Base-by-base conservation (phyloP, 2,113 vertebrate species). In the Perca flavescens region DNA sequence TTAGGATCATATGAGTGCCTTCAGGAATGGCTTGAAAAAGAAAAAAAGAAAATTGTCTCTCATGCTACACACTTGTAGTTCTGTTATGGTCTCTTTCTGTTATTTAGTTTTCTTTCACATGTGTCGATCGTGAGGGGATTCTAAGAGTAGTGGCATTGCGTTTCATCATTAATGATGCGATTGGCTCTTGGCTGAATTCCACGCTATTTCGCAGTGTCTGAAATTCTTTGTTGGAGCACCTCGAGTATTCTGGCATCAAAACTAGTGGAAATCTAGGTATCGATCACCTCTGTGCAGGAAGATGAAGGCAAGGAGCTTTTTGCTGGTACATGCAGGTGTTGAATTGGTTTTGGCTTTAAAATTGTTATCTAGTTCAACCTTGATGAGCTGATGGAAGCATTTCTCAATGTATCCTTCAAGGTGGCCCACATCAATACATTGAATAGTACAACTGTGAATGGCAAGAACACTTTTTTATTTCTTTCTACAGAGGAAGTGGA, bases 111-210 rank as follows among this genome's bases (percentile, higher is more conserved):
- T 66, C 13, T 12, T n/a, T 53, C n/a, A 22, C 28, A n/a, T n/a
- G 11, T 17, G 58, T 52, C 5, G 3, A n/a, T n/a, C 3, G 17
- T 61, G 57, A 43, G 10, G 46, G n/a, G 69, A 22, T 60, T 28
- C 34, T 34, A 34, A n/a, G 19, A 22, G 43, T 3, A 43, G 34
- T 64, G 34, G 64, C 72, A 62, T 62, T 63, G 47, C 40, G 34
- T 73, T 66, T 25, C 53, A 43, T 67, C 25, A 9, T 67, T 57
- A 47, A 40, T 77, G 63, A 66, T 57, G 50, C 25, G 36, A 40
- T 49, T 49, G 25, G 31, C 28, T 52, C 28, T 50, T 64, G 65
- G 52, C 25, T 14, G 5, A 21, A 54, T 47, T 47, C 25, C 64
- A 25, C 36, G 36, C 49, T 54, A 12, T 63, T 61, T 67, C 1